Evolutionary conservation across 2,797 vertebrate genomes (phyloP).

Genomic region (Linurgus olivaceus): DNA sequence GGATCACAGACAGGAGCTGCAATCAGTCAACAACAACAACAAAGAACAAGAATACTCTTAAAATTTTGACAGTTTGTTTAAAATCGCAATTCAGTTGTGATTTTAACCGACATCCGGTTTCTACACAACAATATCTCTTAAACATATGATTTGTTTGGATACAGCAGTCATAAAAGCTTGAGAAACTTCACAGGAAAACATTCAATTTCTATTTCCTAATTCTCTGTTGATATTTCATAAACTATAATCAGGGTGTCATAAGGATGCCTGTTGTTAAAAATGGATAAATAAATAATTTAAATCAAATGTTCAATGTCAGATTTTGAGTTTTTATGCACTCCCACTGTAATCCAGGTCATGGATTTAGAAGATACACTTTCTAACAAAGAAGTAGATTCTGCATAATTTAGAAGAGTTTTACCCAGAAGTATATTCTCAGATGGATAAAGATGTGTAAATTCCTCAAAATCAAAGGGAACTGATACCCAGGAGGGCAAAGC

Average conservation of each 20-base stretch:
- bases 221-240: neutral
- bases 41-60: neutral
- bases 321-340: neutral
- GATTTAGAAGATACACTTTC: neutral
- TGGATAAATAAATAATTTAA: neutral
- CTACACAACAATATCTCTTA: neutral
- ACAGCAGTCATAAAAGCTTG: neutral
- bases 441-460: conserved; percentile 65
- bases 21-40: neutral
- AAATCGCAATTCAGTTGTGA: neutral
- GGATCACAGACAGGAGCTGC: neutral
- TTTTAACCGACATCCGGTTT: neutral
- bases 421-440: conserved; percentile 43
- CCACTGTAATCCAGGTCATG: neutral
- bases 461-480: conserved; percentile 59
- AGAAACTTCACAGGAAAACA: neutral
- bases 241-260: neutral
- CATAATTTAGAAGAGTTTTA: conserved; percentile 60
- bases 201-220: neutral
- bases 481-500: conserved; percentile 60
- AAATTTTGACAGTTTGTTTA: neutral
- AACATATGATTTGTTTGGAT: neutral
- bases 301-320: neutral
- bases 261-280: neutral
- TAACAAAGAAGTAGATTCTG: conserved; percentile 18